Evolutionary conservation across 2,797 vertebrate genomes (phyloP), one percentile per base, ranked within the genome.

Genomic region (Apogon hyalosoma): DNA sequence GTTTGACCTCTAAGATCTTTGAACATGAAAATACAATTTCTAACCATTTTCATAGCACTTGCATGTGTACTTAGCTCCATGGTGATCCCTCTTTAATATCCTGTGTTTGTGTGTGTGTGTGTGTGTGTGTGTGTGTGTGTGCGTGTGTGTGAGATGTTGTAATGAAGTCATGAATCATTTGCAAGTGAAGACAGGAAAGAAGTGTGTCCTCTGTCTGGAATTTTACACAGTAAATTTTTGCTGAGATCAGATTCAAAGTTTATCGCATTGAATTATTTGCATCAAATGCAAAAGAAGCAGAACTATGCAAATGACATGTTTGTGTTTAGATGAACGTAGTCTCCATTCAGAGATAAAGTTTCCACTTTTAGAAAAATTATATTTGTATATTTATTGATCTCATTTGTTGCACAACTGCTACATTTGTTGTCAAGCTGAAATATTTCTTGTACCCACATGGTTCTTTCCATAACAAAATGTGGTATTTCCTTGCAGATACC

Each of bases 401-500:
- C 24, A 28, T 3, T 6, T 28, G 24, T 28, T 28, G 24, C 3
- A 3, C 24, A 28, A 28, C 24, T 28, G 24, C 24, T 28, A 6
- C 3, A 28, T 3, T 28, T 28, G 24, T 28, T 28, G 24, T 28
- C 3, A 28, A 28, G 24, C 6, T 28, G 3, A 28, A 28, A 28
- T 28, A 28, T 28, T 28, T 28, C 24, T 28, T 28, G 3, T 28
- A 28, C 24, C 6, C 24, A 48, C 13, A 36, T 4, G 16, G 52
- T 79, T 1, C 55, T 33, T 18, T 58, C 65, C 0, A 53, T 49
- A 24, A 41, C 16, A 5, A 8, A 76, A 57, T 61, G 11, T 63
- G 14, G 13, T 3, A 6, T 63, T 77, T 63, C 71, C 50, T 71
- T 39, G 56, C 87, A 94, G 93, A 71, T 79, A 40, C 84, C 82